Base-by-base conservation (phyloP, 2,797 vertebrate genomes). In the Nyctalus aviator region DNA sequence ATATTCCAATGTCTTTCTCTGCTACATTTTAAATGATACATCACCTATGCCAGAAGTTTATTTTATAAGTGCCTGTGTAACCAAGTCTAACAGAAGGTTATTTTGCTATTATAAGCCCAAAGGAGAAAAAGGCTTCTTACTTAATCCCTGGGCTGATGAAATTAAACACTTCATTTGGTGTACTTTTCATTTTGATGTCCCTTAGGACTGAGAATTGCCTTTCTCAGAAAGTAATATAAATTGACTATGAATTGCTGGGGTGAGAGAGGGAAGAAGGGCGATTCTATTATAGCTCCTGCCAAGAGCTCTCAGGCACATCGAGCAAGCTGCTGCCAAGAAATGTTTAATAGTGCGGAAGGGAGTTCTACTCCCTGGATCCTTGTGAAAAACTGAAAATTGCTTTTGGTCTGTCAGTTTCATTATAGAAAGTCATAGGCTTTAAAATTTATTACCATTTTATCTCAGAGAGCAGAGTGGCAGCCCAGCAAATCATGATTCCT, bases 111-210 rank as follows among this genome's bases (percentile, higher is more conserved):
- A 77, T 23, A 17, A 90, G 5, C 68, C 68, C 91, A 37, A 68
- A 78, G 66, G 59, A 93, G 53, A 73, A 84, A 84, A 69, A 83
- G 44, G 37, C 30, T 48, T 92, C 88, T 84, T 94, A 73, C n/a
- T 92, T 95, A 96, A 87, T 71, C 64, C n/a, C 93, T 41, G 25
- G 50, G 13, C 55, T 96, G 89, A 96, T 94, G 73, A 94, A 95
- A 96, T 96, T 93, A 96, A 93, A 95, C 68, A 90, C 69, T 95
- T 97, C 71, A 92, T 85, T 94, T 95, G 69, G 35, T 76, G 53
- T 83, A 68, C 81, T 96, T 92, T 97, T 93, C 91, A 96, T 84
- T 88, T 66, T 84, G 41, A 72, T 44, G 35, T 95, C 96, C 86
- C 94, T 93, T 66, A 44, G 86, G 92, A 84, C 81, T 90, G 48